These are phyloP conservation scores for Chionomys nivalis DNA, from an alignment of 2,113 vertebrate species.

Conservation along the genomic window DNA sequence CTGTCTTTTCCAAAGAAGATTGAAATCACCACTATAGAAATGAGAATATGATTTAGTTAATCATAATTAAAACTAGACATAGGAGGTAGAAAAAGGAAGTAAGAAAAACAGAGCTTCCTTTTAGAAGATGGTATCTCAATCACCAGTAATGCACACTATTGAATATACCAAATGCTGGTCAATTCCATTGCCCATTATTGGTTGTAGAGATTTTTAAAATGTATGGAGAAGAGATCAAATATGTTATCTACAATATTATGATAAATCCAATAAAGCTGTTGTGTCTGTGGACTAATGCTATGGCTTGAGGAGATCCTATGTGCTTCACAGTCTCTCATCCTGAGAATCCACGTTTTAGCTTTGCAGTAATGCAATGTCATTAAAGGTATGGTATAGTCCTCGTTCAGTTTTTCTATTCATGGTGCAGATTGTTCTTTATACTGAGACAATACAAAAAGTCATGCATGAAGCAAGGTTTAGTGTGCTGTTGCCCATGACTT, in stretches of 20 bases:
- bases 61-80: neutral
- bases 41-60: neutral
- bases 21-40: neutral
- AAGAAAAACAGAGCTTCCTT: neutral
- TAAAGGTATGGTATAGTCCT: neutral
- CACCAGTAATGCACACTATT: neutral
- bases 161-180: neutral
- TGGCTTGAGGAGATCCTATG: neutral
- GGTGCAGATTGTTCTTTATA: neutral
- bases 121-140: neutral
- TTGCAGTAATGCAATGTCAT: neutral
- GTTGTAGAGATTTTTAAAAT: neutral
- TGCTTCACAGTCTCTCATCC: neutral
- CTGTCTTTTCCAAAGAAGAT: neutral
- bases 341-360: neutral
- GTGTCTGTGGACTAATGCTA: neutral
- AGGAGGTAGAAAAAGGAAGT: neutral
- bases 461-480: slow-evolving; percentile 48
- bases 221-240: neutral
- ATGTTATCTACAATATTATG: neutral
- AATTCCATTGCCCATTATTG: too few relatives aligned
- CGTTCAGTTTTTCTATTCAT: neutral
- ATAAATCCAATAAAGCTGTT: neutral
- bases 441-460: slow-evolving; percentile 32
- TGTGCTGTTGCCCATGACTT: slow-evolving; percentile 43